phyloP scores from a whole-genome alignment of 1,140 invertebrate genomes.

The Atta cephalotes region DNA sequence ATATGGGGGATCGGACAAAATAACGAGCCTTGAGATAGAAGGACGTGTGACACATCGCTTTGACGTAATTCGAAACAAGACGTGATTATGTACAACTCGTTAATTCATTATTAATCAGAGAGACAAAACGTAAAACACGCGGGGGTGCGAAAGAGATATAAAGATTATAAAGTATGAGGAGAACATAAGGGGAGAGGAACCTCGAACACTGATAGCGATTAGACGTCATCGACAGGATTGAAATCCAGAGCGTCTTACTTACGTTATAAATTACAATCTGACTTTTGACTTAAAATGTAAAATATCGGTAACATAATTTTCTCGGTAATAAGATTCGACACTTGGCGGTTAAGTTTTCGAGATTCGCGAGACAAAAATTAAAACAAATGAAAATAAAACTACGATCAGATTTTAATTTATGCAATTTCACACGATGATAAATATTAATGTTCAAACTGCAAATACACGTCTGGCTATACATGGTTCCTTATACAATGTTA shows the following conservation, averaged over 20 bases:
- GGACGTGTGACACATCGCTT: slow-evolving; percentile 35
- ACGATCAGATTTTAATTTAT: neutral
- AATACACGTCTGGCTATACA: neutral
- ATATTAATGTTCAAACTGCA: neutral
- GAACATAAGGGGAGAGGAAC: neutral
- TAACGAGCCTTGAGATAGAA: slow-evolving; percentile 59
- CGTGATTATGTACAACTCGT: slow-evolving; percentile 69
- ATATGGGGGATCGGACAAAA: slow-evolving; percentile 46
- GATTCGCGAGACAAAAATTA: neutral
- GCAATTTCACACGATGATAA: too few relatives aligned
- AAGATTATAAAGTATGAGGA: slow-evolving; percentile 28
- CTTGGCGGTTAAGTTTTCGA: too few relatives aligned
- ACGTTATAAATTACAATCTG: too few relatives aligned
- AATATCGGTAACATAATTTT: neutral
- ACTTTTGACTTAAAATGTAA: too few relatives aligned
- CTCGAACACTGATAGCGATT: slow-evolving; percentile 68
- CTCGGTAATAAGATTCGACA: neutral
- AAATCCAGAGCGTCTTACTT: slow-evolving; percentile 40
- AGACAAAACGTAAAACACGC: slow-evolving; percentile 63
- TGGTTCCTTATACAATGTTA: neutral
- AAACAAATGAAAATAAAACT: neutral
- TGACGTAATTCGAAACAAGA: slow-evolving; percentile 44
- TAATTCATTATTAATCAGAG: slow-evolving; percentile 73
- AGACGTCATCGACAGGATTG: slow-evolving; percentile 62
- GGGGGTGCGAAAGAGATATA: slow-evolving; percentile 42